These are phyloP conservation scores for Dermatemys mawii DNA, from an alignment of 2,113 vertebrate genomes.

Conservation along the genomic window DNA sequence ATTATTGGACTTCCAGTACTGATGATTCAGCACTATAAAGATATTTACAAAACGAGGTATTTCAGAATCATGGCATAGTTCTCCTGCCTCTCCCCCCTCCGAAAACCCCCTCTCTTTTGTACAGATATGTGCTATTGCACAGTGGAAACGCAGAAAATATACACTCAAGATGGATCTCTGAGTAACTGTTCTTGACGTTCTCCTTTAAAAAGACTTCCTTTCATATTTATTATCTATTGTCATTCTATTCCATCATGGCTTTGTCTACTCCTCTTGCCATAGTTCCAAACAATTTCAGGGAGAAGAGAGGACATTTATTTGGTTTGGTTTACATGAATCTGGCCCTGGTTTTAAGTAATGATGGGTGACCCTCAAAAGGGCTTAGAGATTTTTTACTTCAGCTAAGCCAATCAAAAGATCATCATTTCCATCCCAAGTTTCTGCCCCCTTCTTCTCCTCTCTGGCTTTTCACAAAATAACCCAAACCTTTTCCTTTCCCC, in stretches of 20 bases:
- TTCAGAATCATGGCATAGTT: constrained; percentile 48
- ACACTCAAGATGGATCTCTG: constrained; percentile 36
- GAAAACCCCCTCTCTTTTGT: constrained; percentile 38
- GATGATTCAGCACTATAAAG: constrained; percentile 64
- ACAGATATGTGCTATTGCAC: constrained; percentile 52
- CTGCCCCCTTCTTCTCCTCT: background rate
- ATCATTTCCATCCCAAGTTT: background rate
- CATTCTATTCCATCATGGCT: background rate
- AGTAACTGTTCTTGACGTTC: constrained; percentile 21
- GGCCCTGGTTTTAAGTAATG: background rate
- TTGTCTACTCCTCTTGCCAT: background rate
- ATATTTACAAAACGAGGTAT: constrained; percentile 65
- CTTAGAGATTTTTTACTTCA: background rate
- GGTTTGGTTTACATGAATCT: background rate
- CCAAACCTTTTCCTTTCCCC: too few relatives aligned
- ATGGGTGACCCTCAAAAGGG: background rate
- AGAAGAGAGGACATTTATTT: background rate
- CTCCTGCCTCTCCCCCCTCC: constrained; percentile 2
- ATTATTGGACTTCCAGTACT: constrained; percentile 48
- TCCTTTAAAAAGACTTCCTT: constrained; percentile 53
- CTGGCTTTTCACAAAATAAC: background rate
- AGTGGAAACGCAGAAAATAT: constrained; percentile 54
- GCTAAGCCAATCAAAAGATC: background rate
- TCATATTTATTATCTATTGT: constrained; percentile 48
- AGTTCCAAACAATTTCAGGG: background rate